Conservation (phyloP, 2,113 vertebrate genomes). For the Poeciliopsis retropinna region DNA sequence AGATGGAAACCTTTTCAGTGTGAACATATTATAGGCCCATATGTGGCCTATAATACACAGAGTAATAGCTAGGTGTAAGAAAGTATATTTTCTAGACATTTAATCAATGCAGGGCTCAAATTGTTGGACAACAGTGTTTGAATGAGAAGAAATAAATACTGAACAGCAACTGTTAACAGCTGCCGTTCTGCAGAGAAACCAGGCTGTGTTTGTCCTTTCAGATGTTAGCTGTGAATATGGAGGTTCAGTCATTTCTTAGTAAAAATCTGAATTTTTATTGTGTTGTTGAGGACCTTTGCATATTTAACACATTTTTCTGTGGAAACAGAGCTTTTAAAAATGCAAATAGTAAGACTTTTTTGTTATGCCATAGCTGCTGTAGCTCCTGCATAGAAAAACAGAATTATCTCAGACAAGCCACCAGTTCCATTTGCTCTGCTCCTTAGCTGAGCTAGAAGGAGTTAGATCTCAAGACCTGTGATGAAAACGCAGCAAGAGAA, state of each 20-base stretch:
- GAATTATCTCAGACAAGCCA: slow-evolving; percentile 15
- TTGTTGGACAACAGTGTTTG: background rate
- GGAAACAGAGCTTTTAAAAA: slow-evolving; percentile 8
- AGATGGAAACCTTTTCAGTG: slow-evolving; percentile 37
- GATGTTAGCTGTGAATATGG: slow-evolving; percentile 23
- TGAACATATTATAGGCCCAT: slow-evolving; percentile 31
- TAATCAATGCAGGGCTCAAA: background rate
- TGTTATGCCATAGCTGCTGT: background rate
- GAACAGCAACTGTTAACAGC: background rate
- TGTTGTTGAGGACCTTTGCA: background rate
- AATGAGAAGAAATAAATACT: background rate
- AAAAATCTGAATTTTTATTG: slow-evolving; percentile 2
- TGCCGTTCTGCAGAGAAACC: background rate
- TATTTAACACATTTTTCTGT: background rate
- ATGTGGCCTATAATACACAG: slow-evolving; percentile 20
- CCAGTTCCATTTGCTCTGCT: slow-evolving; percentile 25
- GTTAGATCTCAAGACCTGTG: slow-evolving; percentile 22
- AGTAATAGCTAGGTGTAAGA: background rate
- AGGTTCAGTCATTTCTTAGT: slow-evolving; percentile 2
- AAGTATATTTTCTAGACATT: background rate
- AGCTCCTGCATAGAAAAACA: background rate
- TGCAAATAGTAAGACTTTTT: background rate
- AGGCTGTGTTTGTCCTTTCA: slow-evolving; percentile 6
- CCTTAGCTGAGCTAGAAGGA: slow-evolving; percentile 32
- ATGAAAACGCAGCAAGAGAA: slow-evolving; percentile 34